A percentile compares a stretch with the other conserved stretches of the same genome.
These are phyloP conservation scores for Aphelocoma californica DNA, from an alignment of 2,797 vertebrate species.

Conservation along the genomic window DNA sequence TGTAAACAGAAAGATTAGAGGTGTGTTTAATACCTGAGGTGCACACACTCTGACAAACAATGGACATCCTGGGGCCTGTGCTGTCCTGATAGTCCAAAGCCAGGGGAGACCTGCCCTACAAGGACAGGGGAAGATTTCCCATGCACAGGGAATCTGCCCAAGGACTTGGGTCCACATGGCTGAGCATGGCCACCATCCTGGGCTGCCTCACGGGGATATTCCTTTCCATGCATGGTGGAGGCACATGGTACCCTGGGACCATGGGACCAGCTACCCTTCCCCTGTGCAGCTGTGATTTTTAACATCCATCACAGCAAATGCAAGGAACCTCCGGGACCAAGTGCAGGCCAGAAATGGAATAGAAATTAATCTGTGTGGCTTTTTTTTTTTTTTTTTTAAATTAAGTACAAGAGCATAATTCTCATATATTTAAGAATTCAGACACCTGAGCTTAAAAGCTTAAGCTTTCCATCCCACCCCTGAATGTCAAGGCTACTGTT, in stretches of 20 bases:
- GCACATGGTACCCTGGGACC: fast-evolving
- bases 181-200: background rate
- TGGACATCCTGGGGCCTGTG: background rate
- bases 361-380: background rate
- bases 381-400: background rate
- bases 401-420: background rate
- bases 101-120: background rate
- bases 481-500: background rate
- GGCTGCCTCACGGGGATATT: background rate
- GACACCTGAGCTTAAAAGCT: background rate
- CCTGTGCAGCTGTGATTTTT: background rate
- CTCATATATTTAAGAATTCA: background rate
- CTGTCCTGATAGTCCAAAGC: background rate
- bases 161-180: background rate
- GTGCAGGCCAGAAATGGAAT: fast-evolving
- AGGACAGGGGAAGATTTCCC: background rate
- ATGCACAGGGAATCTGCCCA: background rate
- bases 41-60: background rate
- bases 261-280: background rate
- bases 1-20: background rate
- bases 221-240: background rate
- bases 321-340: background rate
- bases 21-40: background rate
- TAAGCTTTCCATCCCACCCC: background rate
- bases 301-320: background rate